phyloP scores from a whole-genome alignment of 1,140 invertebrate species.

The Propsilocerus akamusi region DNA sequence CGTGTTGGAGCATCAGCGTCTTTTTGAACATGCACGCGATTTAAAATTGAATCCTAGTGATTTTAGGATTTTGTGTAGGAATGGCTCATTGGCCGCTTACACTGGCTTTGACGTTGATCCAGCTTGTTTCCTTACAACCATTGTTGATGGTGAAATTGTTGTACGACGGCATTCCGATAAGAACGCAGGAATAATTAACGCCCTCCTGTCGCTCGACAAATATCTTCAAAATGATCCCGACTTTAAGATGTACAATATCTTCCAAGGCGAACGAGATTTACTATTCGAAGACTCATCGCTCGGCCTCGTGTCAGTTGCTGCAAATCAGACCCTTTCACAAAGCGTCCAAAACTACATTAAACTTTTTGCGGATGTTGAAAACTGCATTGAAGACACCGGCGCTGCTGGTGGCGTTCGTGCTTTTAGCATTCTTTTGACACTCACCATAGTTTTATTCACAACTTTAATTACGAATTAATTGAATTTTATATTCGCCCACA shows the following conservation, averaged over 20 bases:
- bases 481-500: too few species aligned
- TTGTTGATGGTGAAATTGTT: constrained; percentile 36
- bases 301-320: background rate
- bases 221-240: constrained; percentile 25
- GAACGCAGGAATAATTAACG: constrained; percentile 18
- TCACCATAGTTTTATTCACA: background rate
- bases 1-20: constrained; percentile 28
- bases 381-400: background rate
- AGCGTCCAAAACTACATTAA: background rate
- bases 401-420: background rate
- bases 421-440: background rate
- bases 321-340: background rate
- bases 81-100: constrained; percentile 29
- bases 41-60: constrained; percentile 15
- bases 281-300: constrained; percentile 27
- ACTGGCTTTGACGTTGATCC: constrained; percentile 30
- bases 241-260: constrained; percentile 26
- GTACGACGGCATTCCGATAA: constrained; percentile 18
- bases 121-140: constrained; percentile 31
- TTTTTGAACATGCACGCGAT: constrained; percentile 15
- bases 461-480: background rate
- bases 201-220: constrained; percentile 29
- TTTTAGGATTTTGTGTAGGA: constrained; percentile 32
- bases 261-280: constrained; percentile 28
- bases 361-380: background rate